These are phyloP conservation scores for Hafferia zeledoni DNA, from an alignment of 2,797 vertebrate species.

Conservation along the genomic window DNA sequence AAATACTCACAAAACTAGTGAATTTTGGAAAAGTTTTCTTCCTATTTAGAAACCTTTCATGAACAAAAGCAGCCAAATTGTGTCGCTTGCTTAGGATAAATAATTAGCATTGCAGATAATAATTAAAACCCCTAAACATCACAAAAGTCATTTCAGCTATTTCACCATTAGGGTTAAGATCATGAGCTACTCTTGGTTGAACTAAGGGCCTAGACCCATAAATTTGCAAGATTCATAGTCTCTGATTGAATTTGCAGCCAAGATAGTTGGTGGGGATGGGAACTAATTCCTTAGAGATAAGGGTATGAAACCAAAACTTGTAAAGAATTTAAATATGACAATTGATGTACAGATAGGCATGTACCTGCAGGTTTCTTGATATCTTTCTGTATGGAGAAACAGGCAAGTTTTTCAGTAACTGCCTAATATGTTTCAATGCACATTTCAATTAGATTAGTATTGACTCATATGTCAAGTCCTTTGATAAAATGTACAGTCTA, in stretches of 20 bases:
- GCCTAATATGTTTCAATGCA: constrained; percentile 26
- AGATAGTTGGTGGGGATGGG: background rate
- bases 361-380: background rate
- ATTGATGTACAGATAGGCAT: background rate
- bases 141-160: background rate
- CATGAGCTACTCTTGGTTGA: background rate
- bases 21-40: background rate
- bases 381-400: background rate
- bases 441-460: constrained; percentile 5
- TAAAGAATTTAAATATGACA: background rate
- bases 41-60: background rate
- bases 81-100: background rate
- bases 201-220: background rate
- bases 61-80: background rate
- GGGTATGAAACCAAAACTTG: background rate
- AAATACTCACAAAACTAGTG: rapidly evolving
- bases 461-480: constrained; percentile 1
- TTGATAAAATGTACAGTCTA: background rate
- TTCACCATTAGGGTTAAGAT: background rate
- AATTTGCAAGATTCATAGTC: background rate
- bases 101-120: background rate
- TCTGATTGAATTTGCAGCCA: background rate
- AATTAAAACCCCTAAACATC: background rate
- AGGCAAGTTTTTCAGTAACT: background rate
- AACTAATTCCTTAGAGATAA: background rate